Evolutionary conservation across 2,113 vertebrate genomes (phyloP).

Genomic region (Xenotilapia longispinis): DNA sequence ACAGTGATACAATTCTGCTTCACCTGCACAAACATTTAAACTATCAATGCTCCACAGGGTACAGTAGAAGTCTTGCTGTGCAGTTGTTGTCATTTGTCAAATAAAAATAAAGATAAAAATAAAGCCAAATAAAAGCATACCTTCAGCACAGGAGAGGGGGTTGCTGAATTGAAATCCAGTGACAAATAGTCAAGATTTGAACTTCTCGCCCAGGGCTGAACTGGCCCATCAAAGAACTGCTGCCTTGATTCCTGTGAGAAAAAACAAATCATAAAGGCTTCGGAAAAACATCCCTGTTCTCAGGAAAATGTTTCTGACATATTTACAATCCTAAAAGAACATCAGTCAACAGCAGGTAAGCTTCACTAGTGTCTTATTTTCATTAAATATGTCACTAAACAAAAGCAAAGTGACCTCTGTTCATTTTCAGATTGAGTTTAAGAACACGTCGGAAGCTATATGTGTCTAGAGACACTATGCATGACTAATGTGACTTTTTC

Average conservation of each 20-base stretch:
- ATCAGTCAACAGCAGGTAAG: not conserved
- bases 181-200: conserved; percentile 92
- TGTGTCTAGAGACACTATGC: not conserved
- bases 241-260: conserved; percentile 72
- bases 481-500: not conserved
- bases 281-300: not conserved
- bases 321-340: not conserved
- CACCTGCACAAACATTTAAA: not conserved
- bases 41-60: not conserved
- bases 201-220: conserved; percentile 72
- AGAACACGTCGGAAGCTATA: not conserved
- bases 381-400: not conserved
- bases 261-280: not conserved
- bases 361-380: not conserved
- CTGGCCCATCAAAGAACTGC: conserved; percentile 57
- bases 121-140: conserved; percentile 50
- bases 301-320: not conserved
- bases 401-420: not conserved
- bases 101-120: not conserved
- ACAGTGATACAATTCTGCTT: not conserved
- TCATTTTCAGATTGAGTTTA: not conserved
- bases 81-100: not conserved
- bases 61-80: not conserved
- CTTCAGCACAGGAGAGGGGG: conserved; percentile 88
- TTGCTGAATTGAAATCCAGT: conserved; percentile 91